Base-by-base conservation (phyloP, 2,888 invertebrate genomes). In the Sinelater perroti region DNA sequence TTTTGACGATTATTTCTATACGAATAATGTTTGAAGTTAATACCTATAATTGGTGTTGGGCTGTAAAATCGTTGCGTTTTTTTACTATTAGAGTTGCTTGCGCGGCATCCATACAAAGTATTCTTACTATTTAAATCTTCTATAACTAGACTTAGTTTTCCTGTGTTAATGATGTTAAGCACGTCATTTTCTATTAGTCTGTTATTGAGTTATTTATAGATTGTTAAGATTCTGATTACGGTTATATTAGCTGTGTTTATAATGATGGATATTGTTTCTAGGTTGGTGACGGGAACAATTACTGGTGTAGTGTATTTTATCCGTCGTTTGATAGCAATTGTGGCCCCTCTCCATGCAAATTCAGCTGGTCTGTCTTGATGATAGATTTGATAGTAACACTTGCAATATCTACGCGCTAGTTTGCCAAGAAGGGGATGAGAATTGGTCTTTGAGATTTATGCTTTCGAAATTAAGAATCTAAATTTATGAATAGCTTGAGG, bases 381-480 rank as follows among this genome's bases (percentile, higher is more conserved):
- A 24, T 7, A 31, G 31, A 31, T 31, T 31, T 31, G 31, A 31
- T n/a, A 31, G 31, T 10, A 5, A n/a, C 10, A 31, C 10, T 31
- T n/a, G 7, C 7, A 31, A 31, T 10, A n/a, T 31, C 10, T 31
- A 50, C 13, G 13, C 47, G 16, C 17, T 51, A 51, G 47, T 45
- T 51, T 10, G 42, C 47, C 13, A 51, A 20, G 26, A 51, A 50
- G 20, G 47, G 10, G 18, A 47, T 45, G 26, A 24, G 8, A 7
- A 24, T 7, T 24, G 26, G 26, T 8, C 26, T 24, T 24, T 24
- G 26, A 8, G 16, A 13, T 53, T 53, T 30, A 53, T 49, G 10
- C 52, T 45, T 51, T 51, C 40, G 14, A 51, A 49, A 49, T 50
- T 16, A 50, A 44, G 21, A 50, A n/a, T 16, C 44, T 50, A 14